Percentiles rank a stretch among this genome's conserved stretches.
phyloP scores from a whole-genome alignment of 2,113 vertebrate genomes.

The Malurus melanocephalus region DNA sequence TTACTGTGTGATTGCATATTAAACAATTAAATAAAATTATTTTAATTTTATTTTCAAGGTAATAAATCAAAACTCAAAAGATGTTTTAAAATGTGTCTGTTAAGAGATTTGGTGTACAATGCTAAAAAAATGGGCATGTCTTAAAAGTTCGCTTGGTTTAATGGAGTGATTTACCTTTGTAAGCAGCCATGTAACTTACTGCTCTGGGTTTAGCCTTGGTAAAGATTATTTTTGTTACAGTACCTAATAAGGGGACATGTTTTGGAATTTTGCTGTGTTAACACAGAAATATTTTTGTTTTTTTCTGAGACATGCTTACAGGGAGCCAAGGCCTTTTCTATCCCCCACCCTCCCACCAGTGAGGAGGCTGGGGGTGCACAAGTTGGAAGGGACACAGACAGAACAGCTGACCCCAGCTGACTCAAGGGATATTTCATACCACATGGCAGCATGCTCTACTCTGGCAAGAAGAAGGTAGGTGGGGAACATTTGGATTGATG shows the following conservation, averaged over 20 bases:
- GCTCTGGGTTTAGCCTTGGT: background rate
- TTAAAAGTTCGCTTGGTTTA: background rate
- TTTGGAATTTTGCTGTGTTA: background rate
- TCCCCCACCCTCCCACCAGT: background rate
- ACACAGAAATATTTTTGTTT: background rate
- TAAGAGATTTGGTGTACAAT: background rate
- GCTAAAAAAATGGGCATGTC: too few species aligned
- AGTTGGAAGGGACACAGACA: background rate
- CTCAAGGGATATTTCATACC: background rate
- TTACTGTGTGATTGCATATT: fast-evolving
- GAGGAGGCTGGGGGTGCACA: background rate
- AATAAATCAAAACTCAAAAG: background rate
- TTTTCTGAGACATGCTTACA: background rate
- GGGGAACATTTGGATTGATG: fast-evolving
- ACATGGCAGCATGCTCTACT: background rate
- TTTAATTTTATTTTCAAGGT: background rate
- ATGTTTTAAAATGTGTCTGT: background rate
- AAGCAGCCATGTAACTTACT: background rate
- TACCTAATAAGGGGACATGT: background rate
- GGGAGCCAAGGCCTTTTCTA: background rate
- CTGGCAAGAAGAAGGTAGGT: too few species aligned
- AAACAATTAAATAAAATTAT: background rate
- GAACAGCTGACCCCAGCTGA: background rate
- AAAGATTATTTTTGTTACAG: background rate
- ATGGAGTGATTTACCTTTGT: background rate